Evolutionary conservation across 1,140 invertebrate genomes (phyloP).

Genomic region (Anastrepha obliqua): DNA sequence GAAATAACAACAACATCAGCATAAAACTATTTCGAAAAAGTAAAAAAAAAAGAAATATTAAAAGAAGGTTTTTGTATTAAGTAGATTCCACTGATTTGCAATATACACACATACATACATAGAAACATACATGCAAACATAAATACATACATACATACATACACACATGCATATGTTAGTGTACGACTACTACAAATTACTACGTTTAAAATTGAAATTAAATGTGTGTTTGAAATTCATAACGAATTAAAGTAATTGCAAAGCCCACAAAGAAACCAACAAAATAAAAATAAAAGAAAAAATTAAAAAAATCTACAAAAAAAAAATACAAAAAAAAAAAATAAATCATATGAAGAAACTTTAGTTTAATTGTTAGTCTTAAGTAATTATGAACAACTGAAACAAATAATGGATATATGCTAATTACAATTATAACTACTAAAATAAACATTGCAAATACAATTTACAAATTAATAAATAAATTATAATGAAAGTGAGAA

Average conservation of each 20-base stretch:
- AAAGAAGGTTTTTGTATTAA: constrained; percentile 16
- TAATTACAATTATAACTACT: constrained; percentile 52
- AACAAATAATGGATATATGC: constrained; percentile 9
- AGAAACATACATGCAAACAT: not conserved
- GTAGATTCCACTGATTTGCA: not conserved
- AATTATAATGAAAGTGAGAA: constrained; percentile 36
- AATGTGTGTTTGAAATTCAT: constrained; percentile 41
- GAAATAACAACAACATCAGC: not conserved
- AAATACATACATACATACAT: not conserved
- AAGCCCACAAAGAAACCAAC: not conserved
- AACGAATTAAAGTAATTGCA: constrained; percentile 4
- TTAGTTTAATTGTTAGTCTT: constrained; percentile 48
- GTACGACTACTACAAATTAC: constrained; percentile 43
- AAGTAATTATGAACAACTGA: constrained; percentile 29
- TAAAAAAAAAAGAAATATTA: not conserved
- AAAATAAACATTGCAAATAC: constrained; percentile 50
- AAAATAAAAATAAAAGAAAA: constrained; percentile 19
- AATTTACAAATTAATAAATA: constrained; percentile 51
- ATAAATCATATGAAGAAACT: constrained; percentile 1
- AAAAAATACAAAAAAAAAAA: not conserved
- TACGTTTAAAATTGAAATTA: constrained; percentile 41
- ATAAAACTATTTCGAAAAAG: constrained; percentile 20
- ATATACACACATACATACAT: not conserved
- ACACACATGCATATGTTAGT: not conserved
- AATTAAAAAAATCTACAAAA: not conserved